Conservation (phyloP, 2,888 invertebrate genomes). For the Metallyticus violacea region DNA sequence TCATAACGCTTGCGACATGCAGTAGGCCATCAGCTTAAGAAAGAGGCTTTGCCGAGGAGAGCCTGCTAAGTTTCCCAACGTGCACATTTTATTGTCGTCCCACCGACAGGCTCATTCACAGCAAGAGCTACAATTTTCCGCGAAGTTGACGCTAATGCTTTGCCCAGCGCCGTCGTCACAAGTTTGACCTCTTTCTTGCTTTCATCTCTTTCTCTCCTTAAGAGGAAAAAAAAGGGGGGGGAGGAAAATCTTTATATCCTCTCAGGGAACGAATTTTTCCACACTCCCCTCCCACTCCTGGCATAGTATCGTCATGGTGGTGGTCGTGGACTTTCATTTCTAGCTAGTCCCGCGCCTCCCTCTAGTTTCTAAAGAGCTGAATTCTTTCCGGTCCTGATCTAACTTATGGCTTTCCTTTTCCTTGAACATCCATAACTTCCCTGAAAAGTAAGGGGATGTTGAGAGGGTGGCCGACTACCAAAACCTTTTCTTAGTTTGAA, state of each 20-base stretch:
- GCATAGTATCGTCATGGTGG: slow-evolving; percentile 9
- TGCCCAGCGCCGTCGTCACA: slow-evolving; percentile 8
- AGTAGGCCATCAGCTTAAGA: too few species aligned
- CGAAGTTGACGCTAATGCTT: slow-evolving; percentile 30
- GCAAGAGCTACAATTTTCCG: slow-evolving; percentile 29
- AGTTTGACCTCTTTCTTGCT: slow-evolving; percentile 18
- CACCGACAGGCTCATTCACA: slow-evolving; percentile 8
- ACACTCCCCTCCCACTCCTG: slow-evolving; percentile 15
- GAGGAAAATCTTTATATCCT: slow-evolving; percentile 12
- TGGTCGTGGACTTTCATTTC: slow-evolving; percentile 19
- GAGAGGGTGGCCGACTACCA: neutral
- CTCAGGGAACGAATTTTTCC: slow-evolving; percentile 22
- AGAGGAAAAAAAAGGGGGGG: neutral
- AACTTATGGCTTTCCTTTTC: slow-evolving; percentile 31
- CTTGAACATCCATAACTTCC: slow-evolving; percentile 25
- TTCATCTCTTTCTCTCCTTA: neutral
- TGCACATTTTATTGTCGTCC: too few species aligned
- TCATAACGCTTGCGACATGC: too few species aligned
- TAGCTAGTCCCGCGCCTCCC: slow-evolving; percentile 4
- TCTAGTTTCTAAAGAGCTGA: slow-evolving; percentile 25
- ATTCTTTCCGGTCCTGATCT: slow-evolving; percentile 31
- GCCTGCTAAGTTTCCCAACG: too few species aligned
- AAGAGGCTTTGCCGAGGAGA: too few species aligned
- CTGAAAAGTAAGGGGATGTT: slow-evolving; percentile 3
- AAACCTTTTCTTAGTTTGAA: neutral